Conservation (phyloP, 2,888 invertebrate species). For the Vesta saturnalis region DNA sequence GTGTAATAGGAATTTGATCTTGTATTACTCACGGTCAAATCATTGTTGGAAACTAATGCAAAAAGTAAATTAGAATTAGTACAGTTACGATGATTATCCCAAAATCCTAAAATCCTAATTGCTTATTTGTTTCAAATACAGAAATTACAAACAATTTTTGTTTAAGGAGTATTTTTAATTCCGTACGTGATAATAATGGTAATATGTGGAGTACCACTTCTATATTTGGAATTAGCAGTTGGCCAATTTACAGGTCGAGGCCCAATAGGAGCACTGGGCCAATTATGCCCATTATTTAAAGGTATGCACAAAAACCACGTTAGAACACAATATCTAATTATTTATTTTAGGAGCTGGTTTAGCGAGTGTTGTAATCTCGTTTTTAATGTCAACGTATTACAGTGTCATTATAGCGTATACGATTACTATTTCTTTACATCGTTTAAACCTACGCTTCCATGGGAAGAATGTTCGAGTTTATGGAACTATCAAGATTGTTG, state of each 20-base stretch:
- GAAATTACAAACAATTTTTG: too few species aligned
- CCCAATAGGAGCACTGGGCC: slow-evolving; percentile 90
- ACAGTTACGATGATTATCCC: too few species aligned
- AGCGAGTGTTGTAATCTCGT: slow-evolving; percentile 93
- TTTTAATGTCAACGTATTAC: slow-evolving; percentile 95
- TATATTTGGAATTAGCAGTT: slow-evolving; percentile 93
- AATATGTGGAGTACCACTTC: slow-evolving; percentile 89
- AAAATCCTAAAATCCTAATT: too few species aligned
- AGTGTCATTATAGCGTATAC: slow-evolving; percentile 96
- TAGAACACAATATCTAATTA: background rate
- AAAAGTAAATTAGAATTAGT: too few species aligned
- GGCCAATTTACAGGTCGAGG: slow-evolving; percentile 94
- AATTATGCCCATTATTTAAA: slow-evolving; percentile 92
- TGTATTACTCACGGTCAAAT: too few species aligned
- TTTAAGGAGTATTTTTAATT: slow-evolving; percentile 91
- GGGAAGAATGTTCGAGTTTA: slow-evolving; percentile 86
- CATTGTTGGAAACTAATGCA: too few species aligned
- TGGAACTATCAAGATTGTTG: slow-evolving; percentile 90
- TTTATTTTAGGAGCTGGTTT: slow-evolving; percentile 83
- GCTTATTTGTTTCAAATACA: too few species aligned
- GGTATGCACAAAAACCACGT: slow-evolving; percentile 64
- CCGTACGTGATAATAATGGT: slow-evolving; percentile 93
- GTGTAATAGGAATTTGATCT: too few species aligned
- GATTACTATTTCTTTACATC: slow-evolving; percentile 94
- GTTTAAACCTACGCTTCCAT: slow-evolving; percentile 87